These are phyloP conservation scores for Myoxocephalus aenaeus DNA, from an alignment of 2,797 vertebrate species.

Conservation along the genomic window DNA sequence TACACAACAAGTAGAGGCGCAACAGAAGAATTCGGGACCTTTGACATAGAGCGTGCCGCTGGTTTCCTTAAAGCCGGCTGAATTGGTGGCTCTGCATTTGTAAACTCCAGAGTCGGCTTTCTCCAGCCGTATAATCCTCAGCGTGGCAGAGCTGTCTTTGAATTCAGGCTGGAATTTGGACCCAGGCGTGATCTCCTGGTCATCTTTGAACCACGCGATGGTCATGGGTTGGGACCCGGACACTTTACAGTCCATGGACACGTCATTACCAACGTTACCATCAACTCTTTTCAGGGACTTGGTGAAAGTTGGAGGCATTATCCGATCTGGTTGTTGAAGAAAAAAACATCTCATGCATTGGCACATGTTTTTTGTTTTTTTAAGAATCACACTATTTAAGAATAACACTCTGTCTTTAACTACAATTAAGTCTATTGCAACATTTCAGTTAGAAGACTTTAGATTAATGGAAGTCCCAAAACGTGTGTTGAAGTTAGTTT, in stretches of 20 bases:
- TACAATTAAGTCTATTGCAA: background rate
- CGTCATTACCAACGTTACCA: conserved; percentile 83
- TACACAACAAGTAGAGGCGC: conserved; percentile 1
- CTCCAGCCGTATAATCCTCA: conserved; percentile 90
- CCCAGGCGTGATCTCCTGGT: conserved; percentile 86
- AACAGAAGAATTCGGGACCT: conserved; percentile 84
- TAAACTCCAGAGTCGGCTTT: conserved; percentile 92
- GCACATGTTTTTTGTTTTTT: background rate
- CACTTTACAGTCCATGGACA: conserved; percentile 93
- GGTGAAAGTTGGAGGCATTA: conserved; percentile 94
- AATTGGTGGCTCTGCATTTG: conserved; percentile 93
- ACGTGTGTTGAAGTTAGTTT: background rate
- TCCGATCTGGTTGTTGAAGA: conserved; percentile 93
- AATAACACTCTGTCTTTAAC: background rate
- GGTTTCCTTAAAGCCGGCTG: conserved; percentile 94
- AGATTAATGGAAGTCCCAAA: conserved; percentile 1
- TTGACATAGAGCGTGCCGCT: conserved; percentile 94
- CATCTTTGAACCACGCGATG: conserved; percentile 95
- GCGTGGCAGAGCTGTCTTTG: conserved; percentile 89
- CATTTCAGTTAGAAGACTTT: background rate
- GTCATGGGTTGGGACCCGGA: conserved; percentile 97
- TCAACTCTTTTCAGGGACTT: conserved; percentile 93
- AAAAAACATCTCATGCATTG: conserved; percentile 63
- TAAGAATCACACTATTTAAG: too few species aligned
- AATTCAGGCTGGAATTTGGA: conserved; percentile 89